These are phyloP conservation scores for Monodelphis domestica DNA, from an alignment of 2,797 vertebrate genomes.

Conservation along the genomic window DNA sequence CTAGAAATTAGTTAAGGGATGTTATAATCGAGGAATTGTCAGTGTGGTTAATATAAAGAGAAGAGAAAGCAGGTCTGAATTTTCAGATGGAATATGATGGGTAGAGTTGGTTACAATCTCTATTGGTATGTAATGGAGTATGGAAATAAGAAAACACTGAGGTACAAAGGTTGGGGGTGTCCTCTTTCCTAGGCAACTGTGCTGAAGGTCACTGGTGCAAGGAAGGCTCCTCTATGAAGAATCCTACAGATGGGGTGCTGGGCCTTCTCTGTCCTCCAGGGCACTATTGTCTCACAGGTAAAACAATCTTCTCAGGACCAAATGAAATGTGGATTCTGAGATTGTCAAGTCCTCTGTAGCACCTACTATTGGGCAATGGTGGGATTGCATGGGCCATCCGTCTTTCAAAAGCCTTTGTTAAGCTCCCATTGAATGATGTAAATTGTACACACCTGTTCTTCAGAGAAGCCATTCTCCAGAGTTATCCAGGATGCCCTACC, in stretches of 20 bases:
- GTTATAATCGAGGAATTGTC: background rate
- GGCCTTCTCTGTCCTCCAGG: constrained; percentile 90
- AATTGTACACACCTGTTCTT: background rate
- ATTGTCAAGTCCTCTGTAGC: background rate
- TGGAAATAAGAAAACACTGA: background rate
- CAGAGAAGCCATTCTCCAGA: background rate
- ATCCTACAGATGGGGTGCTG: constrained; percentile 85
- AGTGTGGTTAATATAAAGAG: background rate
- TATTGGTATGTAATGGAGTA: background rate
- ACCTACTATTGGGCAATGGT: background rate
- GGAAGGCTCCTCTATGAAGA: constrained; percentile 84
- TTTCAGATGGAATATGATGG: background rate
- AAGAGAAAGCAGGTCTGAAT: background rate
- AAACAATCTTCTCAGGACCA: background rate
- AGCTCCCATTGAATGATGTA: background rate
- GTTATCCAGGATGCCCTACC: background rate
- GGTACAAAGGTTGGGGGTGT: accelerated
- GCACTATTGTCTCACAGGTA: constrained; percentile 92
- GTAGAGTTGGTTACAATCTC: accelerated
- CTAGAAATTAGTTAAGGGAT: background rate
- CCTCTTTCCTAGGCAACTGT: constrained; percentile 87
- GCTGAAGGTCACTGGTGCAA: constrained; percentile 92
- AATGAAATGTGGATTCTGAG: no score
- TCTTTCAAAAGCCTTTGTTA: background rate
- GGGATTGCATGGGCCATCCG: background rate